Evolutionary conservation across 2,113 vertebrate species (phyloP), one percentile per base, ranked within the genome.

Genomic region (Origma solitaria): DNA sequence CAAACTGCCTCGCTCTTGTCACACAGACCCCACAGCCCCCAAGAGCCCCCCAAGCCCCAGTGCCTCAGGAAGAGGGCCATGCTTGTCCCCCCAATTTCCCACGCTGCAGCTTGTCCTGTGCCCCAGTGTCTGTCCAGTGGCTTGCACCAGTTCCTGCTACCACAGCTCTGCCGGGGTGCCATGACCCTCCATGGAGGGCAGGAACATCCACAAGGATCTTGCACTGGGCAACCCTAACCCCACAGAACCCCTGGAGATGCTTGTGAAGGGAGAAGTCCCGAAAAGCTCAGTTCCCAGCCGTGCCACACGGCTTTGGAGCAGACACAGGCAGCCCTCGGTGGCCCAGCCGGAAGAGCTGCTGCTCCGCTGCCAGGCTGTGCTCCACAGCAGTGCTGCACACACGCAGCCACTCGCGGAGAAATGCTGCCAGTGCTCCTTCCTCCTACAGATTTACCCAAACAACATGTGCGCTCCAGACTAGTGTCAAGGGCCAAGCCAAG

Each of bases 401-500:
- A 9, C 0, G 14, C 82, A 49, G 9, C 6, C 31, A 35, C 73
- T 24, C 3, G 7, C 28, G 23, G 7, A 20, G 42, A 45, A n/a
- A 31, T 5, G 88, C 86, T 88, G 92, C 86, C 88, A 92, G 6
- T 0, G 6, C 83, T 71, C 54, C 15, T 87, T 64, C 87, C 76
- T 91, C 65, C 94, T 24, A 2, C 20, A 10, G 50, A 23, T 61
- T 25, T 45, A 87, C 86, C 94, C 96, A 85, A 89, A 95, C 90
- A 92, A 83, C 86, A 89, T 44, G 45, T 80, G 91, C 1, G 1
- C 57, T 88, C 81, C 95, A 95, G 84, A 91, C 91, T 8, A 24
- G 81, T 49, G 89, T 89, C 89, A 87, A 91, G 91, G 91, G 91
- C 94, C 91, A 95, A 64, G 66, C 73, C 25, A 69, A 86, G 89